Evolutionary conservation across 2,888 invertebrate genomes (phyloP).

Genomic region (Thymelicus acteon): DNA sequence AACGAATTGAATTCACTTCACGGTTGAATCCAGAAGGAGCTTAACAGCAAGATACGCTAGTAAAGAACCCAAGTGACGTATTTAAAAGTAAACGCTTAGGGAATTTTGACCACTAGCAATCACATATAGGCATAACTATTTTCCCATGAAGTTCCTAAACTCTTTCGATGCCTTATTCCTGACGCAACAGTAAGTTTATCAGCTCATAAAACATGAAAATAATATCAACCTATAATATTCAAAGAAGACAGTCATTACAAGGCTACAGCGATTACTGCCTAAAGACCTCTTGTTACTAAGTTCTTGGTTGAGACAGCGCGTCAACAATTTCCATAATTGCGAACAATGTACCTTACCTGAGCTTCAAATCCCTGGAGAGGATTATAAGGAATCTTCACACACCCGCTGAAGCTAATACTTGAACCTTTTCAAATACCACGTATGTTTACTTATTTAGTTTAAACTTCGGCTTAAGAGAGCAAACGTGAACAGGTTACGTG

Average conservation of each 20-base stretch:
- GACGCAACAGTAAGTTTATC: background rate
- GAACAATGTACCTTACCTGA: constrained; percentile 36
- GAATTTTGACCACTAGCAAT: no score
- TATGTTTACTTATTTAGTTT: constrained; percentile 47
- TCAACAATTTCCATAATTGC: constrained; percentile 47
- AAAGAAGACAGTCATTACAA: constrained; percentile 1
- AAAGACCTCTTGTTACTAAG: constrained; percentile 34
- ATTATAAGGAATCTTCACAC: constrained; percentile 48
- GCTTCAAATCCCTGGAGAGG: constrained; percentile 42
- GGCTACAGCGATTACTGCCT: constrained; percentile 23
- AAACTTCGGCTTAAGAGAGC: constrained; percentile 38
- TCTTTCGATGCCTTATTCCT: no score
- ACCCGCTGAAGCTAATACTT: constrained; percentile 48
- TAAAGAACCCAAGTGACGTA: no score
- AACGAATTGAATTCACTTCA: no score
- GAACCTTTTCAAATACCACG: constrained; percentile 48
- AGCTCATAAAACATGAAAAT: background rate
- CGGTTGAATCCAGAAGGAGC: no score
- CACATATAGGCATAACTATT: no score
- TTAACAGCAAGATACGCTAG: no score
- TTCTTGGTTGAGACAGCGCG: constrained; percentile 39
- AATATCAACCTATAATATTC: background rate
- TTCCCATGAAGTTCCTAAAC: no score
- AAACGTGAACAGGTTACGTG: constrained; percentile 31
- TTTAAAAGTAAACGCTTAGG: no score